A percentile compares a stretch with the other conserved stretches of the same genome.
These are phyloP conservation scores for Hippasteria phrygiana DNA, from an alignment of 53 echinoderm and acorn worm species.

Conservation along the genomic window DNA sequence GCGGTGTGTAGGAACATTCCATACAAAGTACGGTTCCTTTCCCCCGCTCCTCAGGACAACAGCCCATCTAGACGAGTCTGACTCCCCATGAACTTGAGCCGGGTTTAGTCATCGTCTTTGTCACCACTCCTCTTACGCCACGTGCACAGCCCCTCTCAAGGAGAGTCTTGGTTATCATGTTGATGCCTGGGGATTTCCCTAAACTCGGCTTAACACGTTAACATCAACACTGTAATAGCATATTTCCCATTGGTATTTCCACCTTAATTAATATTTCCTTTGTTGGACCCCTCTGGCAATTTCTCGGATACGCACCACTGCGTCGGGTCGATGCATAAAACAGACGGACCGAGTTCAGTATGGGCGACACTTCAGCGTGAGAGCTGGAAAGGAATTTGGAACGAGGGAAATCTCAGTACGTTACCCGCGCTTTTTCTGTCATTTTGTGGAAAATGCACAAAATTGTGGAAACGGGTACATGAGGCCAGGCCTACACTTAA, in stretches of 20 bases:
- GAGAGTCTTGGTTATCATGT: not conserved
- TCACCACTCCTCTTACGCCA: not conserved
- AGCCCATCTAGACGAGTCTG: not conserved
- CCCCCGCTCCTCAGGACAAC: not conserved
- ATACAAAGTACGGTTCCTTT: no score
- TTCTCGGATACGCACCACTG: constrained; percentile 15
- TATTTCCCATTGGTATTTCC: constrained; percentile 65
- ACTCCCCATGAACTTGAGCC: not conserved
- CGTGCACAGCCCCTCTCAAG: not conserved
- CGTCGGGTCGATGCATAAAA: not conserved
- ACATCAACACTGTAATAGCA: constrained; percentile 50
- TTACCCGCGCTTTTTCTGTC: no score
- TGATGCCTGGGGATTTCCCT: constrained; percentile 11
- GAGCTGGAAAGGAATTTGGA: no score
- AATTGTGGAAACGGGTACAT: no score
- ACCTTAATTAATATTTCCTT: constrained; percentile 66
- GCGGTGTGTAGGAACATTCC: no score
- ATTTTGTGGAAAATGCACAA: no score
- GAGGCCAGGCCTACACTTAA: no score
- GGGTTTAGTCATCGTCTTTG: not conserved
- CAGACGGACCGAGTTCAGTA: not conserved
- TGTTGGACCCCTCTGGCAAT: not conserved
- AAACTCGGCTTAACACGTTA: not conserved
- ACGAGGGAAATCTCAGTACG: no score
- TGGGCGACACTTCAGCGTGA: no score